A percentile compares a stretch with the other conserved stretches of the same genome.
phyloP scores from a whole-genome alignment of 2,797 vertebrate genomes.

The Enteromius afrohamiltoni region DNA sequence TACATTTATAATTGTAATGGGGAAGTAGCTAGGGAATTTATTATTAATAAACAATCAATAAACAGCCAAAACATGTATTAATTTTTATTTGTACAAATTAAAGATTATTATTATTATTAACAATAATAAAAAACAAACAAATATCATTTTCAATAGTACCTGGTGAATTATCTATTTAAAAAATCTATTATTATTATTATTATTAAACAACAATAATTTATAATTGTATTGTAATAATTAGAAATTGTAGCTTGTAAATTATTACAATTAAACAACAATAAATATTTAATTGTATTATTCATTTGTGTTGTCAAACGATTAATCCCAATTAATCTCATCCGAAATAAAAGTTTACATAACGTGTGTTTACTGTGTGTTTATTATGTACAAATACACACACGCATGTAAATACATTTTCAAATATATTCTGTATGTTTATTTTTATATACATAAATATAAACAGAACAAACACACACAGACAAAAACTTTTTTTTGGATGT shows the following conservation, averaged over 20 bases:
- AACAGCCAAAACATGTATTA: no score
- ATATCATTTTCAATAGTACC: not conserved
- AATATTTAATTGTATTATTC: not conserved
- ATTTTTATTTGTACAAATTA: not conserved
- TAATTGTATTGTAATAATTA: not conserved
- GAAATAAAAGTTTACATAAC: no score
- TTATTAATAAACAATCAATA: not conserved
- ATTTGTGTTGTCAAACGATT: not conserved
- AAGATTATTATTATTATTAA: not conserved
- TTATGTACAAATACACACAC: no score
- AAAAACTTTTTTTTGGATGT: no score
- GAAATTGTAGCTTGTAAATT: not conserved
- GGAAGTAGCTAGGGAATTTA: not conserved
- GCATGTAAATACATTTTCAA: no score
- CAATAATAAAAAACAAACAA: not conserved
- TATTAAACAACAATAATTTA: not conserved
- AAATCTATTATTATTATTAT: no score
- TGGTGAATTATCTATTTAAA: not conserved
- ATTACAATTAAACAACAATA: not conserved
- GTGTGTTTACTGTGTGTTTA: no score
- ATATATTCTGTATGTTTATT: no score
- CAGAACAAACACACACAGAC: no score
- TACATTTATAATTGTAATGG: no score
- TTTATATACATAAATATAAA: no score
- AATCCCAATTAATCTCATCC: no score